Evolutionary conservation across 1,140 invertebrate species (phyloP).

Genomic region (Watersipora subatra): DNA sequence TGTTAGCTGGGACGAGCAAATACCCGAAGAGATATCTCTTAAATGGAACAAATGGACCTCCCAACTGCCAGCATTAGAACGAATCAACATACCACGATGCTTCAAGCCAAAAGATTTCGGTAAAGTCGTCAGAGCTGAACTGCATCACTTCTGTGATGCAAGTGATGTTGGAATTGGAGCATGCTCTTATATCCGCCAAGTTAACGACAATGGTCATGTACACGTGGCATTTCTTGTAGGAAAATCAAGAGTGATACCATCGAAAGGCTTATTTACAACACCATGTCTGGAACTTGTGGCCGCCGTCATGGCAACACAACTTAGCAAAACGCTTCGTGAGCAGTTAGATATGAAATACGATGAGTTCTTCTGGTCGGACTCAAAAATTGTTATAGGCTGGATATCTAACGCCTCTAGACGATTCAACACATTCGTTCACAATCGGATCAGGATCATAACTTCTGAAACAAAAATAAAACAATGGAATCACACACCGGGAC

Average conservation of each 20-base stretch:
- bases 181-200: conserved; percentile 10
- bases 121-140: conserved; percentile 26
- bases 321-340: neutral
- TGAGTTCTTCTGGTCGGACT: conserved; percentile 16
- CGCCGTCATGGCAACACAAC: conserved; percentile 10
- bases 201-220: neutral
- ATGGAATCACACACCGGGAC: neutral
- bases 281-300: conserved; percentile 14
- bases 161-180: conserved; percentile 11
- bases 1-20: neutral
- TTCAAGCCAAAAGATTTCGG: conserved; percentile 13
- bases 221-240: conserved; percentile 12
- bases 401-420: conserved; percentile 13
- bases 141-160: conserved; percentile 11
- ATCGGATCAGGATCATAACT: neutral
- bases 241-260: conserved; percentile 11
- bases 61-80: conserved; percentile 6
- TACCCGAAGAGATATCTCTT: neutral
- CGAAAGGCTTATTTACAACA: conserved; percentile 8
- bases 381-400: conserved; percentile 8
- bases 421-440: conserved; percentile 15
- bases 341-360: neutral
- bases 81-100: conserved; percentile 5
- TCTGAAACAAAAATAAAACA: too few relatives aligned
- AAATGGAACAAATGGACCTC: conserved; percentile 10